phyloP scores from a whole-genome alignment of 2,888 invertebrate species.

The Tanytarsus gracilentus region DNA sequence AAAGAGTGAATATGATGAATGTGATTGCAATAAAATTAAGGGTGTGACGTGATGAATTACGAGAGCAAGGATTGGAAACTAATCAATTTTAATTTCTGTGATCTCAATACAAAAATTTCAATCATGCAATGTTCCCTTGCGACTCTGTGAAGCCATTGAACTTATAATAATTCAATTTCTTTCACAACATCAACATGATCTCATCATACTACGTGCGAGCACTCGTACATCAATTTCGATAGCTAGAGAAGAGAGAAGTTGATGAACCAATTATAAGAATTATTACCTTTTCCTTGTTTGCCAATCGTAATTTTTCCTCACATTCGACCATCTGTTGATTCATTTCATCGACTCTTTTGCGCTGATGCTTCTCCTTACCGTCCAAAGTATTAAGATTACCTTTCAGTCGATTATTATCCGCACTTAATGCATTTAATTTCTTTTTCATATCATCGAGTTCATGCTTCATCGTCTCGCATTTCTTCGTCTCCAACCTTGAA shows the following conservation, averaged over 20 bases:
- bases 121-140: no score
- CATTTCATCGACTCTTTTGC: constrained; percentile 13
- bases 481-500: constrained; percentile 27
- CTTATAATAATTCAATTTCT: no score
- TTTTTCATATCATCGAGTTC: constrained; percentile 22
- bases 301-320: constrained; percentile 20
- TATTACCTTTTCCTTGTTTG: constrained; percentile 28
- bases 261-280: constrained; percentile 6
- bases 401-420: constrained; percentile 26
- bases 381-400: constrained; percentile 21
- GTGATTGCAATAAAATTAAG: no score
- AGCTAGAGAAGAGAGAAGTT: not conserved
- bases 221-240: not conserved
- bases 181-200: not conserved
- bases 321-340: constrained; percentile 19
- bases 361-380: constrained; percentile 22
- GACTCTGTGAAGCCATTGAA: no score
- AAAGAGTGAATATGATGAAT: not conserved
- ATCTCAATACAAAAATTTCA: no score
- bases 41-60: no score
- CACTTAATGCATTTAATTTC: constrained; percentile 24
- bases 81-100: no score
- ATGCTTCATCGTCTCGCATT: constrained; percentile 13
- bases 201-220: no score
- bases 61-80: no score